A percentile compares a stretch with the other conserved stretches of the same genome.
Evolutionary conservation across 1,140 invertebrate species (phyloP).

Genomic region (Lepidostoma basale): DNA sequence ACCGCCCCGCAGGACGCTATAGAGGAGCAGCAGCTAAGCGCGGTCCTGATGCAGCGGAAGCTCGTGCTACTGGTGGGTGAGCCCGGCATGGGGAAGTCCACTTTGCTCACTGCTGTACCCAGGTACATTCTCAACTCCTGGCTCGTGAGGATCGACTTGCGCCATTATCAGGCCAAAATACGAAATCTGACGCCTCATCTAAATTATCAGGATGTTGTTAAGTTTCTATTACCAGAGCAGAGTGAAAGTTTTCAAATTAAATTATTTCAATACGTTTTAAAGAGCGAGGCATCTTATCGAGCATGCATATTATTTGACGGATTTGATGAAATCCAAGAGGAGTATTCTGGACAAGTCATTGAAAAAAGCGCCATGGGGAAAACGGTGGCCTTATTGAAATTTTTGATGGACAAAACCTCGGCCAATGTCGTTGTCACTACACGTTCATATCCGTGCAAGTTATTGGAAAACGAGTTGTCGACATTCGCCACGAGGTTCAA

Average conservation of each 20-base stretch:
- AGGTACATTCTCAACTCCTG: background rate
- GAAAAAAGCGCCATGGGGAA: background rate
- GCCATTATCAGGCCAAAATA: background rate
- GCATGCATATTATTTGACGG: background rate
- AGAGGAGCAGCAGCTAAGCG: background rate
- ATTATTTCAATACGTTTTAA: too few species aligned
- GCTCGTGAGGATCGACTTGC: background rate
- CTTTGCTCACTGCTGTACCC: background rate
- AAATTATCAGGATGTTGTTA: background rate
- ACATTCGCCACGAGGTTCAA: background rate
- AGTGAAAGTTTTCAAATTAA: too few species aligned
- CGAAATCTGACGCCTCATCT: too few species aligned
- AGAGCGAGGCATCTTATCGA: too few species aligned
- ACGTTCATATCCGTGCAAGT: background rate
- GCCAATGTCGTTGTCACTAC: background rate
- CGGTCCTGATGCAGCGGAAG: background rate
- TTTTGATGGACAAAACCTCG: background rate
- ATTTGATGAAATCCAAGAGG: slow-evolving; percentile 12
- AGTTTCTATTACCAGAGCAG: background rate
- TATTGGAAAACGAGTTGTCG: background rate
- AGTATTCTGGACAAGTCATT: background rate
- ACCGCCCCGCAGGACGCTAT: background rate
- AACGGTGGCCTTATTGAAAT: background rate
- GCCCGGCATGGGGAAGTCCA: slow-evolving; percentile 7
- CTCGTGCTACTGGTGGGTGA: background rate